phyloP scores from a whole-genome alignment of 1,140 invertebrate genomes.

The Drosophila cardini region DNA sequence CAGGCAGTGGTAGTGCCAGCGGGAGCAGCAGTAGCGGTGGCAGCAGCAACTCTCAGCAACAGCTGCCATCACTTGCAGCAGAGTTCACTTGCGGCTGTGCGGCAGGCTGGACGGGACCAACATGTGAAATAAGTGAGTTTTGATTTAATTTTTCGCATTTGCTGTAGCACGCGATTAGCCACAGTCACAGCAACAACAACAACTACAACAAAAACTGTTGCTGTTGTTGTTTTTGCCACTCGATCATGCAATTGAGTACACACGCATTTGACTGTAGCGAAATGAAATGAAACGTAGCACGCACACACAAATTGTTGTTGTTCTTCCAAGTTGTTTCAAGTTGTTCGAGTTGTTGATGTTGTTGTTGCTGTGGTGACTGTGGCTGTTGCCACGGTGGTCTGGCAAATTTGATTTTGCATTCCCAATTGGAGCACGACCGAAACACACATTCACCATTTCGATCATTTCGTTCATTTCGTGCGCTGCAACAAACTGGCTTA shows the following conservation, averaged over 20 bases:
- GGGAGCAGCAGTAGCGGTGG: constrained; percentile 1
- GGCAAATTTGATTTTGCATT: constrained; percentile 75
- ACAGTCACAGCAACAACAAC: constrained; percentile 44
- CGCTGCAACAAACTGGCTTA: constrained; percentile 53
- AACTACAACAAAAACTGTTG: too few relatives aligned
- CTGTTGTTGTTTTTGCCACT: constrained; percentile 50
- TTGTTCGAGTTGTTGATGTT: constrained; percentile 25
- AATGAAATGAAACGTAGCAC: constrained; percentile 82
- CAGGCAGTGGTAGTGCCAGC: constrained; percentile 29
- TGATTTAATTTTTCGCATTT: constrained; percentile 76
- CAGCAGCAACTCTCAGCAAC: constrained; percentile 34
- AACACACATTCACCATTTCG: constrained; percentile 61
- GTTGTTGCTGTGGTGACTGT: constrained; percentile 37
- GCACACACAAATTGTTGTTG: constrained; percentile 46
- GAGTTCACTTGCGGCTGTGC: constrained; percentile 92
- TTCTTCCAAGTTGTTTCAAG: not conserved
- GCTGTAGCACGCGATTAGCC: constrained; percentile 79
- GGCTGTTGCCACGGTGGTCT: constrained; percentile 70
- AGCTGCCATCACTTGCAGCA: constrained; percentile 68
- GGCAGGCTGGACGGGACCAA: constrained; percentile 92
- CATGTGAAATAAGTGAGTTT: constrained; percentile 90
- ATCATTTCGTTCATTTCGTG: constrained; percentile 52
- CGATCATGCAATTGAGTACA: constrained; percentile 81
- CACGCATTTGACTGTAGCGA: constrained; percentile 81
- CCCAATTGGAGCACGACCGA: constrained; percentile 79